phyloP scores from a whole-genome alignment of 2,888 invertebrate species.

The Heteropelma amictum region DNA sequence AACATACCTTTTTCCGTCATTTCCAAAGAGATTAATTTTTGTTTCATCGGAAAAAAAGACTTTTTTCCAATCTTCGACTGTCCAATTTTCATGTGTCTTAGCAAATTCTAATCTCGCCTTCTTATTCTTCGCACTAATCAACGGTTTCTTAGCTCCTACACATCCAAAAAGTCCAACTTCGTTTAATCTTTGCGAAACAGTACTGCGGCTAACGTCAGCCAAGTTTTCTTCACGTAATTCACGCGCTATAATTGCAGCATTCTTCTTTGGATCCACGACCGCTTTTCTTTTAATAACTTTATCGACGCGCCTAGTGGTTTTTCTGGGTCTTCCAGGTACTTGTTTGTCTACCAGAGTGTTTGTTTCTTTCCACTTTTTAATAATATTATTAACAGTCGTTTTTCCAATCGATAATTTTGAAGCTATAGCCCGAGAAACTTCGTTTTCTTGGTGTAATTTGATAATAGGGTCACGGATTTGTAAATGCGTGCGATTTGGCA shows the following conservation, averaged over 20 bases:
- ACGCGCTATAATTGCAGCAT: neutral
- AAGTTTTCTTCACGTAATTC: constrained; percentile 8
- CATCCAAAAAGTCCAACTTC: neutral
- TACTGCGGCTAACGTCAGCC: constrained; percentile 7
- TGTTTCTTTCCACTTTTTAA: neutral
- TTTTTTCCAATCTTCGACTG: neutral
- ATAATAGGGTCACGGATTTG: too few relatives aligned
- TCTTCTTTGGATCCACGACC: neutral
- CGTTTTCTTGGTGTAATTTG: too few relatives aligned
- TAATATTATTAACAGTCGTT: neutral
- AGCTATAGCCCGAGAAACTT: too few relatives aligned
- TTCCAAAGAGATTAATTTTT: constrained; percentile 50
- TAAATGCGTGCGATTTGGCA: too few relatives aligned
- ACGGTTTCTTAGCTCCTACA: constrained; percentile 1
- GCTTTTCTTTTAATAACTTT: constrained; percentile 2
- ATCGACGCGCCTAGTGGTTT: neutral
- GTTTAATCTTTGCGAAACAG: neutral
- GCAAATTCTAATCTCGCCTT: constrained; percentile 14
- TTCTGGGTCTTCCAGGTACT: neutral
- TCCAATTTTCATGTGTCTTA: neutral
- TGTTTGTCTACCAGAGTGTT: constrained; percentile 10
- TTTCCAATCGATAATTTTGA: too few relatives aligned
- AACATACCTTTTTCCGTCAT: constrained; percentile 31
- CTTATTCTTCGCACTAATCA: neutral
- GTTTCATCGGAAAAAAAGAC: constrained; percentile 41